These are phyloP conservation scores for Labeo rohita DNA, from an alignment of 2,113 vertebrate species.

Conservation along the genomic window DNA sequence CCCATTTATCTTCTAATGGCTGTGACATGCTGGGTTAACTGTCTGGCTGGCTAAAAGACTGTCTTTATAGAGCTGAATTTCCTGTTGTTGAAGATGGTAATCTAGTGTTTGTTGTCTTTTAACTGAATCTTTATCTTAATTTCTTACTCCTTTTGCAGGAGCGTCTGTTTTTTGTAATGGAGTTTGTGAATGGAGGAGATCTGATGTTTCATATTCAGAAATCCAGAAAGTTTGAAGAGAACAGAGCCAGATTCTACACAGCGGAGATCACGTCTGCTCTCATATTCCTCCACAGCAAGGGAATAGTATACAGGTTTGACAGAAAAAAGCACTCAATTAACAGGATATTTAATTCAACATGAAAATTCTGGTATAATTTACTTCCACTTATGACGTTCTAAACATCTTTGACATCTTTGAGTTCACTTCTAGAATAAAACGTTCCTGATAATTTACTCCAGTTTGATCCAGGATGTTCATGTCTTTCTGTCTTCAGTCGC, in stretches of 20 bases:
- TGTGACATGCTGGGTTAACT: neutral
- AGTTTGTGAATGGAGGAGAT: slow-evolving; percentile 97
- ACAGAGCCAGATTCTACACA: slow-evolving; percentile 90
- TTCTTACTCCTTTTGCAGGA: slow-evolving; percentile 76
- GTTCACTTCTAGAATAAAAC: neutral
- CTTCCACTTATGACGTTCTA: neutral
- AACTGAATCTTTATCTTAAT: neutral
- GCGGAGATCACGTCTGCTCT: slow-evolving; percentile 96
- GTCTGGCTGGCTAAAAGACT: neutral
- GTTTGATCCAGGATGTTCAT: too few species aligned
- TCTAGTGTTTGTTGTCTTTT: neutral
- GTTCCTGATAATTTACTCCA: too few species aligned
- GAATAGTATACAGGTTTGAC: slow-evolving; percentile 93
- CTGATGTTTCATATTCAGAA: slow-evolving; percentile 99
- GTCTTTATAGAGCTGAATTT: neutral
- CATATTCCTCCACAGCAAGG: slow-evolving; percentile 93
- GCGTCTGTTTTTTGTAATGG: slow-evolving; percentile 98
- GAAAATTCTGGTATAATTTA: neutral
- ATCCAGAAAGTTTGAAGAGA: slow-evolving; percentile 94
- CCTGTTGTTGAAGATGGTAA: neutral
- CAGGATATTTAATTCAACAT: neutral
- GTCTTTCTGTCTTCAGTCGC: too few species aligned
- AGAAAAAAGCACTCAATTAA: neutral
- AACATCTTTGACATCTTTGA: neutral
- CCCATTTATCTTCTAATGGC: slow-evolving; percentile 27